phyloP scores from a whole-genome alignment of 2,888 invertebrate species.

The Ganaspis brasiliensis region DNA sequence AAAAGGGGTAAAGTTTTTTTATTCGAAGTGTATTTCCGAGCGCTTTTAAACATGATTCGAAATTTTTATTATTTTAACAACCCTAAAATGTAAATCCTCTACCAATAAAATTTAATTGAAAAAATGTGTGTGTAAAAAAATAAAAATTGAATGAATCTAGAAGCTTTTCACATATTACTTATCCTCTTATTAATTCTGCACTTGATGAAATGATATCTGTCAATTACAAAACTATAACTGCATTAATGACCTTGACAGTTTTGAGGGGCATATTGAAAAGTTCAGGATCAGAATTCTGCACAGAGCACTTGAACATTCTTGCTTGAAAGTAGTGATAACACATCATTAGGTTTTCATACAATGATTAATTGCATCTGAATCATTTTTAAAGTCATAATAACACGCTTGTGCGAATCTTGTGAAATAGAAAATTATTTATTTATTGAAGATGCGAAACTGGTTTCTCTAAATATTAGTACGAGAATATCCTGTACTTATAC shows the following conservation, averaged over 20 bases:
- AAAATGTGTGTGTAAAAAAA: background rate
- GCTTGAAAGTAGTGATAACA: slow-evolving; percentile 24
- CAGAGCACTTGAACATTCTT: slow-evolving; percentile 12
- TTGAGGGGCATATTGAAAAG: slow-evolving; percentile 2
- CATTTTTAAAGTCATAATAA: background rate
- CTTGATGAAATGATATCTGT: slow-evolving; percentile 20
- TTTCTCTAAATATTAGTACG: no score
- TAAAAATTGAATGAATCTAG: background rate
- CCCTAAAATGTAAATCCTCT: no score
- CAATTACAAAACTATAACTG: slow-evolving; percentile 19
- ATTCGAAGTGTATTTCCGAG: no score
- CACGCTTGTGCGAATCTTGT: slow-evolving; percentile 1
- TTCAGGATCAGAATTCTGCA: slow-evolving; percentile 23
- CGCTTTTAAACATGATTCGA: no score
- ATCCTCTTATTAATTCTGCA: background rate
- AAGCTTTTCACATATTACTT: background rate
- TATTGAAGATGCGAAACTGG: background rate
- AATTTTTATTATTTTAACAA: no score
- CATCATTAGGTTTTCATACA: slow-evolving; percentile 24
- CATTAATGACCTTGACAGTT: slow-evolving; percentile 8
- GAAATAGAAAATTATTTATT: background rate
- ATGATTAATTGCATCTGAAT: slow-evolving; percentile 31
- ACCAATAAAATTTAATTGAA: no score
- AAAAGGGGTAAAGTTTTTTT: no score
- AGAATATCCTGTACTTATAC: no score